phyloP scores from a whole-genome alignment of 2,888 invertebrate species.

The Buathra laborator region DNA sequence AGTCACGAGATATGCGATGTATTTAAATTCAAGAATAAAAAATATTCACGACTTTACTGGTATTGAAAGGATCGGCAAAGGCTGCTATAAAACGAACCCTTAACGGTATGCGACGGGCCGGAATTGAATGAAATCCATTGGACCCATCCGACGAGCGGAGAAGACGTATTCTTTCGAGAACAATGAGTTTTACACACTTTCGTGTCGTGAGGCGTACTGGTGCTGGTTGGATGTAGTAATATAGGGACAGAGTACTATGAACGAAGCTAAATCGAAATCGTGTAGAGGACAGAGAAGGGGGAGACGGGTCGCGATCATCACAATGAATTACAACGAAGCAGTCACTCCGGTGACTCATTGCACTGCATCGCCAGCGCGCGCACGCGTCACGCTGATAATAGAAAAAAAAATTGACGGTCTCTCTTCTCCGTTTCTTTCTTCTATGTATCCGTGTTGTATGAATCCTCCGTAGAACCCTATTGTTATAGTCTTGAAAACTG shows the following conservation, averaged over 20 bases:
- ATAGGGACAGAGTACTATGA: slow-evolving; percentile 37
- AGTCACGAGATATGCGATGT: no score
- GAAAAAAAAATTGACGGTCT: slow-evolving; percentile 25
- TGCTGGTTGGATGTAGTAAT: slow-evolving; percentile 9
- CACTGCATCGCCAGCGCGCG: slow-evolving; percentile 46
- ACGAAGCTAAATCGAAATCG: slow-evolving; percentile 64
- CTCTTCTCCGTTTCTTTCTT: slow-evolving; percentile 33
- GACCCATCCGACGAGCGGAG: background rate
- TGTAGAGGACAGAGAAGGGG: slow-evolving; percentile 35
- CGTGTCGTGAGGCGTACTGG: slow-evolving; percentile 35
- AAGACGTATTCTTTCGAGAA: slow-evolving; percentile 6
- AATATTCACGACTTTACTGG: background rate
- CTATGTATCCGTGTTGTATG: slow-evolving; percentile 9
- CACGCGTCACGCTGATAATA: slow-evolving; percentile 70
- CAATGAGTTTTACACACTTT: slow-evolving; percentile 38
- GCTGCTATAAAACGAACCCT: background rate
- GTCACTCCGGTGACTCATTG: slow-evolving; percentile 76
- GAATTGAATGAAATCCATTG: slow-evolving; percentile 1
- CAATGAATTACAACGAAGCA: slow-evolving; percentile 82
- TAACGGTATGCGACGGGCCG: background rate
- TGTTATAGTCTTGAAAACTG: background rate
- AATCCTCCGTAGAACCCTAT: background rate
- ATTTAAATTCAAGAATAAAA: no score
- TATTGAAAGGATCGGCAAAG: background rate
- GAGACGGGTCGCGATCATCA: slow-evolving; percentile 74